A percentile compares a stretch with the other conserved stretches of the same genome.
Evolutionary conservation across 2,797 vertebrate genomes (phyloP).

Genomic region (Rachycentron canadum): DNA sequence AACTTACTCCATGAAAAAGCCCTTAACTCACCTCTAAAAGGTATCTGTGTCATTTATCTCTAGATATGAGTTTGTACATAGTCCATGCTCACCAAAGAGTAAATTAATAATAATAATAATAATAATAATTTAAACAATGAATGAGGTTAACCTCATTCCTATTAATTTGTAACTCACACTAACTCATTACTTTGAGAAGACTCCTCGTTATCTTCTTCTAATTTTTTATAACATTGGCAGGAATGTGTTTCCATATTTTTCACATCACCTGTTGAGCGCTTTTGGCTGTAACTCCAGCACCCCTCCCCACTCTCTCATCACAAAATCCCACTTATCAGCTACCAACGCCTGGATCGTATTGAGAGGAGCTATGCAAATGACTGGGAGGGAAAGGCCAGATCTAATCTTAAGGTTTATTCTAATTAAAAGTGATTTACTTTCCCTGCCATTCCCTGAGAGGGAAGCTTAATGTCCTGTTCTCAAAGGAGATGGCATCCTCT

Average conservation of each 20-base stretch:
- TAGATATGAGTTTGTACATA: background rate
- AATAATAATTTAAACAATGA: background rate
- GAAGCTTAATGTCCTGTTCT: slow-evolving; percentile 77
- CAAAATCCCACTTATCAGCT: slow-evolving; percentile 81
- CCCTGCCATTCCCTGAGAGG: slow-evolving; percentile 63
- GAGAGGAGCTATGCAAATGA: slow-evolving; percentile 77
- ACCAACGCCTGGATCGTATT: slow-evolving; percentile 54
- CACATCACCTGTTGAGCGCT: slow-evolving; percentile 72
- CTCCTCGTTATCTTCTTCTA: too few species aligned
- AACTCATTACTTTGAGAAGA: too few species aligned
- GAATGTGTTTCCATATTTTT: slow-evolving; percentile 22
- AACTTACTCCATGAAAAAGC: background rate
- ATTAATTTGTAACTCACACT: too few species aligned
- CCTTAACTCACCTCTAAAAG: background rate
- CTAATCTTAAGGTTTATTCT: slow-evolving; percentile 84
- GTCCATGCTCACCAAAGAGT: background rate
- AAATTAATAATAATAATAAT: slow-evolving; percentile 1
- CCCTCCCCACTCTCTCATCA: slow-evolving; percentile 63
- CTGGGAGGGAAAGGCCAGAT: slow-evolving; percentile 71
- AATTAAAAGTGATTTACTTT: slow-evolving; percentile 87
- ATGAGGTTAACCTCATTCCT: slow-evolving; percentile 10
- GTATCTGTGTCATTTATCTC: background rate
- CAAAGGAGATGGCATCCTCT: slow-evolving; percentile 71
- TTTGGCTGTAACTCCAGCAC: slow-evolving; percentile 65
- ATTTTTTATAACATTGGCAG: too few species aligned